These are phyloP conservation scores for Polylopha cassiicola DNA, from an alignment of 2,888 invertebrate species.

Conservation along the genomic window DNA sequence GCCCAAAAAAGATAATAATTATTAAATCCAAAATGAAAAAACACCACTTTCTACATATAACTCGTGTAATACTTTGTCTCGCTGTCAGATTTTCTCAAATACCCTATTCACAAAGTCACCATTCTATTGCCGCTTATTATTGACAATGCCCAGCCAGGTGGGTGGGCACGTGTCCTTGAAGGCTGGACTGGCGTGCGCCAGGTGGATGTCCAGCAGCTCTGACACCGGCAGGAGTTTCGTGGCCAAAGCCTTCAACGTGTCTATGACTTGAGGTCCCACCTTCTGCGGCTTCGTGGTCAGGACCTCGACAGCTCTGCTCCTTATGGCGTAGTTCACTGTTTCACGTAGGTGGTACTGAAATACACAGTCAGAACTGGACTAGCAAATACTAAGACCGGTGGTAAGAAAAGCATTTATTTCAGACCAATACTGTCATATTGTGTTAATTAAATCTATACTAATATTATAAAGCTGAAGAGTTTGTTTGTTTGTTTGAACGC, in stretches of 20 bases:
- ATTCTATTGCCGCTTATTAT: constrained; percentile 60
- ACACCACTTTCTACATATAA: no score
- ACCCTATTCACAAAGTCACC: no score
- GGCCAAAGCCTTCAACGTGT: constrained; percentile 51
- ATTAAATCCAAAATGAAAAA: no score
- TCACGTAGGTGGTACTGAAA: constrained; percentile 60
- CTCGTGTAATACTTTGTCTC: no score
- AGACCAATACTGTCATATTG: no score
- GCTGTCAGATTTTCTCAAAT: no score
- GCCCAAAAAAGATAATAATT: no score
- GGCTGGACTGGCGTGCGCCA: constrained; percentile 58
- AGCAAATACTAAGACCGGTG: constrained; percentile 3
- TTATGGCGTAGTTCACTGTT: constrained; percentile 56
- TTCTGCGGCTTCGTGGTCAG: constrained; percentile 53
- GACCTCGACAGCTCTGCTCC: constrained; percentile 41
- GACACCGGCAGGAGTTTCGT: constrained; percentile 51
- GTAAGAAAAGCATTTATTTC: neutral
- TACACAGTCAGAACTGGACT: constrained; percentile 4
- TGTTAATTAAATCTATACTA: no score
- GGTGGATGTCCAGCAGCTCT: constrained; percentile 58
- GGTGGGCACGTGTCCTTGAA: constrained; percentile 60
- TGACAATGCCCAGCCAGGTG: constrained; percentile 64
- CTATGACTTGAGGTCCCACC: constrained; percentile 55
- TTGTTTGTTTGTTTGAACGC: no score
- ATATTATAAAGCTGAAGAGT: no score